These are phyloP conservation scores for Luehdorfia chinensis DNA, from an alignment of 1,140 invertebrate genomes.

Conservation along the genomic window DNA sequence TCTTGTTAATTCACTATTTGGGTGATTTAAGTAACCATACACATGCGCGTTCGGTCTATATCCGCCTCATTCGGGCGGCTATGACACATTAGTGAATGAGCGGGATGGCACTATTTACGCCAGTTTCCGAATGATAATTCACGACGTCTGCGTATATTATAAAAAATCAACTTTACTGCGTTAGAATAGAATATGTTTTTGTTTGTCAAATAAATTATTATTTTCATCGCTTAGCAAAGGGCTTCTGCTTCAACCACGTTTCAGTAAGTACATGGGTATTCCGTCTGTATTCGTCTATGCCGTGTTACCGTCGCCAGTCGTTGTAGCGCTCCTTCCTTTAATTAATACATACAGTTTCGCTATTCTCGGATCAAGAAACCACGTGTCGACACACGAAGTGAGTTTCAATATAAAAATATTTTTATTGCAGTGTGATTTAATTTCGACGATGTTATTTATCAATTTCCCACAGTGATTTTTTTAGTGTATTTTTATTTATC, in stretches of 20 bases:
- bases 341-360: not conserved
- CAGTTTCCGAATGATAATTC: slow-evolving; percentile 41
- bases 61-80: slow-evolving; percentile 28
- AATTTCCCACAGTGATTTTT: not conserved
- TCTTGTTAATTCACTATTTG: slow-evolving; percentile 22
- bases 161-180: slow-evolving; percentile 31
- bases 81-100: slow-evolving; percentile 29
- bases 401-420: not conserved
- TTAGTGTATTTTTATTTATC: not conserved
- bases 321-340: slow-evolving; percentile 16
- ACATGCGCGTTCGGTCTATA: slow-evolving; percentile 37
- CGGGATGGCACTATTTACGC: slow-evolving; percentile 36
- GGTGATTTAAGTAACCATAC: slow-evolving; percentile 24
- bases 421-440: slow-evolving; percentile 4
- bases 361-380: slow-evolving; percentile 6
- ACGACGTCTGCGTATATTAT: slow-evolving; percentile 18
- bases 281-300: slow-evolving; percentile 33
- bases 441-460: no score
- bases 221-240: slow-evolving; percentile 43
- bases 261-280: slow-evolving; percentile 40
- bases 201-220: slow-evolving; percentile 29
- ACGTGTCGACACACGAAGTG: slow-evolving; percentile 17
- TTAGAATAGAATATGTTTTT: slow-evolving; percentile 31
- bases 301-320: slow-evolving; percentile 32
- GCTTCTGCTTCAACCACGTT: slow-evolving; percentile 36